These are phyloP conservation scores for Parambassis ranga DNA, from an alignment of 2,797 vertebrate genomes.

Conservation along the genomic window DNA sequence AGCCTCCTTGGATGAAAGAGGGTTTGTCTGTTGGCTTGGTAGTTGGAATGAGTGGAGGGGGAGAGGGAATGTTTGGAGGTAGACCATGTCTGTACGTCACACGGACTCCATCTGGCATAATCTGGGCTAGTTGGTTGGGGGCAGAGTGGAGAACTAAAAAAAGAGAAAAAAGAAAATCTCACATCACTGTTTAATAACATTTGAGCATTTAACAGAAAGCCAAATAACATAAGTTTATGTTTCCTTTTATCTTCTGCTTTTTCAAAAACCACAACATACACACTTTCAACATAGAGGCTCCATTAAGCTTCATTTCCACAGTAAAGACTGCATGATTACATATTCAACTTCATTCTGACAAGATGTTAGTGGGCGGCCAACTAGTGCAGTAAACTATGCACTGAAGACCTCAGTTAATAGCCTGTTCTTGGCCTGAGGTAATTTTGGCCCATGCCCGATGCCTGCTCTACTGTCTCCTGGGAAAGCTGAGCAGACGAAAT, in stretches of 20 bases:
- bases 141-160: conserved; percentile 90
- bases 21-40: conserved; percentile 97
- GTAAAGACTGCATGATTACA: conserved; percentile 35
- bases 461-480: conserved; percentile 44
- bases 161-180: not conserved
- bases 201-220: conserved; percentile 1
- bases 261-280: conserved; percentile 4
- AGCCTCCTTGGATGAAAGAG: conserved; percentile 96
- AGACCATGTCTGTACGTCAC: conserved; percentile 91
- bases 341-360: conserved; percentile 24
- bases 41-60: conserved; percentile 97
- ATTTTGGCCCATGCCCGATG: conserved; percentile 13
- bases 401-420: conserved; percentile 24
- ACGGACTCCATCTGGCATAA: conserved; percentile 88
- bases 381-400: conserved; percentile 4
- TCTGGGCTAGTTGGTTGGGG: conserved; percentile 91
- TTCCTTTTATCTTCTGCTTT: not conserved
- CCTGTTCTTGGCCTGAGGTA: conserved; percentile 27
- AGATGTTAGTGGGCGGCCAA: conserved; percentile 13
- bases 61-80: conserved; percentile 89
- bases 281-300: not conserved
- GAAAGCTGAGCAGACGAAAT: conserved; percentile 49
- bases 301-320: conserved; percentile 27
- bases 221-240: not conserved
- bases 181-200: not conserved